These are phyloP conservation scores for Apamea anceps DNA, from an alignment of 2,888 invertebrate genomes.

Conservation along the genomic window DNA sequence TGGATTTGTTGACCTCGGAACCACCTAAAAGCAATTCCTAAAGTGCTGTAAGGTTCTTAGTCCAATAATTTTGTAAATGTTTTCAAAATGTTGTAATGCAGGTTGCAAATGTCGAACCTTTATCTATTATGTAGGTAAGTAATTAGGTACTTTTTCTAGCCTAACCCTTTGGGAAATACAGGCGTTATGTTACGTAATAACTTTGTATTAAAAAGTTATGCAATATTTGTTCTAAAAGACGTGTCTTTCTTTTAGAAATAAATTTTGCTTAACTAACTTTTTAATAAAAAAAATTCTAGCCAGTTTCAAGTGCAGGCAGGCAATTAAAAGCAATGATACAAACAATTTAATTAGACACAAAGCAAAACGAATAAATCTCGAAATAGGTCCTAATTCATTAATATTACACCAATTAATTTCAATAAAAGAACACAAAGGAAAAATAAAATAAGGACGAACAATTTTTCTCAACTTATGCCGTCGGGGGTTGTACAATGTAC, in stretches of 20 bases:
- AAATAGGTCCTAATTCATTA: conserved; percentile 12
- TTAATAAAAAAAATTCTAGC: neutral
- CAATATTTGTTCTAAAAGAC: neutral
- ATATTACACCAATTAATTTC: conserved; percentile 47
- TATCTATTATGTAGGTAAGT: neutral
- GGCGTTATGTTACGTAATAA: neutral
- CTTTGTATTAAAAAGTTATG: neutral
- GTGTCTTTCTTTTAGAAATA: neutral
- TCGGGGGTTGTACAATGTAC: conserved; percentile 52
- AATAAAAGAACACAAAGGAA: conserved; percentile 50
- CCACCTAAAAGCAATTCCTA: no score
- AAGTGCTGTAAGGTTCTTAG: neutral
- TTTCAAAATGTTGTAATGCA: neutral
- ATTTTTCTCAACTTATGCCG: conserved; percentile 55
- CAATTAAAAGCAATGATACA: conserved; percentile 9
- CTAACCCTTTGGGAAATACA: neutral
- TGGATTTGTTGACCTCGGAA: neutral
- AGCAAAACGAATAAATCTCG: conserved; percentile 16
- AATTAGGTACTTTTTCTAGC: neutral
- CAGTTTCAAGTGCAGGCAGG: neutral
- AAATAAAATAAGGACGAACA: conserved; percentile 38
- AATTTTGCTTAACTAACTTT: no score
- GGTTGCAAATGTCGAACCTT: neutral
- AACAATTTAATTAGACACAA: conserved; percentile 12
- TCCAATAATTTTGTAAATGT: no score